Evolutionary conservation across 2,113 vertebrate genomes (phyloP).

Genomic region (Oophaga pumilio): DNA sequence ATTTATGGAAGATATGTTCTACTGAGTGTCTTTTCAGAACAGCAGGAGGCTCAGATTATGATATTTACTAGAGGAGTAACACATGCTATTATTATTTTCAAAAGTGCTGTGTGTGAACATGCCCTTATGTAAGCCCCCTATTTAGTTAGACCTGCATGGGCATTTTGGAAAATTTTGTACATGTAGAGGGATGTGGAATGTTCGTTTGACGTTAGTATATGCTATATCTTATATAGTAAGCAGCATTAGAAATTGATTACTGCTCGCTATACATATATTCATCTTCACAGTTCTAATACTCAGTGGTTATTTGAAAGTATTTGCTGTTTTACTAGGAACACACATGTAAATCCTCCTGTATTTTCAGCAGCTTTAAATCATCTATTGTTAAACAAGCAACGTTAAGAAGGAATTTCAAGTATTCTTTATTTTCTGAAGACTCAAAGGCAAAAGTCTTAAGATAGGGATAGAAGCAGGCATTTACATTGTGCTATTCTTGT

Average conservation of each 20-base stretch:
- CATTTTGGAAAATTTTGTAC: too few species aligned
- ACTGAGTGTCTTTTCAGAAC: too few species aligned
- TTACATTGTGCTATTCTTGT: neutral
- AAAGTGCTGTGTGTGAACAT: too few species aligned
- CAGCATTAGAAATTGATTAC: neutral
- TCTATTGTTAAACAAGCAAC: constrained; percentile 15
- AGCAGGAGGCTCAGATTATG: too few species aligned
- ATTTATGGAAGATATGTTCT: too few species aligned
- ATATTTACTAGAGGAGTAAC: too few species aligned
- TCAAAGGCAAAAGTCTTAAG: neutral
- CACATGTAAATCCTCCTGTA: neutral
- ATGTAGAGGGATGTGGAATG: too few species aligned
- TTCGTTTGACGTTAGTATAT: neutral
- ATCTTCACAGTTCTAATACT: neutral
- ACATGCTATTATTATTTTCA: too few species aligned
- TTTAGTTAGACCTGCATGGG: too few species aligned
- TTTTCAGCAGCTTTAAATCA: neutral
- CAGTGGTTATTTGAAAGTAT: neutral
- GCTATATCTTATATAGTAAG: neutral
- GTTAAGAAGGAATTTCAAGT: constrained; percentile 18
- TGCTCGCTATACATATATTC: neutral
- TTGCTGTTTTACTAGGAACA: constrained; percentile 11
- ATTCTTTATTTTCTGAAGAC: constrained; percentile 7
- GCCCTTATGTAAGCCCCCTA: too few species aligned
- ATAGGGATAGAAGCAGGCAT: neutral